Evolutionary conservation across 2,113 vertebrate genomes (phyloP).

Genomic region (Ursus arctos): DNA sequence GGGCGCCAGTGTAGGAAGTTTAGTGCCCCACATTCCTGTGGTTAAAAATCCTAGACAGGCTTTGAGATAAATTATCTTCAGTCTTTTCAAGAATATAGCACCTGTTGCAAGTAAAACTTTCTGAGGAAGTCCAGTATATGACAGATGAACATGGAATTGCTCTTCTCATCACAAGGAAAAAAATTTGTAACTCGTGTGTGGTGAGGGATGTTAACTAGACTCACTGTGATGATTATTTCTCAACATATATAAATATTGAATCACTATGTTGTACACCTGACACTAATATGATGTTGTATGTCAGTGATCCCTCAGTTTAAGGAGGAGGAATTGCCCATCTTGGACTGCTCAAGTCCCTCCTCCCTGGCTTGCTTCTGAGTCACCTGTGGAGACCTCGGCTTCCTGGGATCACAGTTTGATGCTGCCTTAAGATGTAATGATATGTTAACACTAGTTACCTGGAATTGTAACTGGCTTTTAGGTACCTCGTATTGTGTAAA

Average conservation of each 20-base stretch:
- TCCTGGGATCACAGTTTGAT: not conserved
- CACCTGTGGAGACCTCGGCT: not conserved
- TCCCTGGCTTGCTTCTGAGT: not conserved
- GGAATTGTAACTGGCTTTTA: not conserved
- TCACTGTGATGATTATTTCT: not conserved
- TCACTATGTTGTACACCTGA: not conserved
- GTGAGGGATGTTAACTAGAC: not conserved
- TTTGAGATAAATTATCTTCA: conserved; percentile 45
- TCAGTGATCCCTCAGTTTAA: not conserved
- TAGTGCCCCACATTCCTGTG: not conserved
- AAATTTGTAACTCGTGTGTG: not conserved
- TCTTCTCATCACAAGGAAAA: not conserved
- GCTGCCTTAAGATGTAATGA: not conserved
- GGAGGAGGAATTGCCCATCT: not conserved
- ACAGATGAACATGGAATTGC: not conserved
- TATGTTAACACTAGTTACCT: not conserved
- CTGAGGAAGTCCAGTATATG: not conserved
- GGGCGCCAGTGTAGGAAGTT: not conserved
- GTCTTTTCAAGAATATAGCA: conserved; percentile 1
- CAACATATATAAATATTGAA: not conserved
- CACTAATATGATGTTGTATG: not conserved
- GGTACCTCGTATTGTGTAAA: not conserved
- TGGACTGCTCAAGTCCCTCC: not conserved
- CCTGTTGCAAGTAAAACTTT: conserved; percentile 46
- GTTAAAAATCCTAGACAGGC: conserved; percentile 26